Evolutionary conservation across 2,113 vertebrate species (phyloP), one percentile per base, ranked within the genome.

Genomic region (Kryptolebias marmoratus): DNA sequence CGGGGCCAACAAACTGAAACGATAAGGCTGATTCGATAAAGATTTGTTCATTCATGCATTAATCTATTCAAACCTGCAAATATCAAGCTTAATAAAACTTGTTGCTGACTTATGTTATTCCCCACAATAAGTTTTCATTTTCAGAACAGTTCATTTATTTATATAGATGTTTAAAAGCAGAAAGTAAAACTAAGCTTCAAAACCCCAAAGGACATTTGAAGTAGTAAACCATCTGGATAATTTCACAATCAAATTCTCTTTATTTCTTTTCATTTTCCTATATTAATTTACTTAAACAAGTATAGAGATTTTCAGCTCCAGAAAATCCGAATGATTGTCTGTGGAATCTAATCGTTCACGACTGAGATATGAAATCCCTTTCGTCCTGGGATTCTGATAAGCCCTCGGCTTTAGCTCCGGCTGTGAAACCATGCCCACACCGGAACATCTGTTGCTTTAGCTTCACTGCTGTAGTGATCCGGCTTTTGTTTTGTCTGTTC

Each of bases 361-460:
- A 73, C 12, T 1, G 56, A 74, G 52, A 66, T 56, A 56, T 48
- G 7, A 77, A 82, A 48, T 44, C 56, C 36, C 28, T 6, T 44
- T 56, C 4, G 62, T 72, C 31, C 47, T 31, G 31, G 36, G 48
- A 58, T 72, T 63, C 49, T 67, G 39, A 15, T 55, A 44, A 65
- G 57, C 56, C 61, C n/a, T 44, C 18, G 11, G 53, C 59, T 52
- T 77, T 54, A 45, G 22, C 39, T 18, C 36, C 69, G 44, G 18
- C n/a, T 27, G 18, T 58, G 56, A 72, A 82, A 52, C 56, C 52
- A 30, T 32, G 61, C 64, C 69, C 62, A 64, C 48, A 42, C 71
- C 48, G 45, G 59, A 70, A 49, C 71, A 83, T 79, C 68, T 79
- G 75, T 75, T 52, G 63, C 66, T 75, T 80, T 60, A 53, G 68